These are phyloP conservation scores for Xestia c-nigrum DNA, from an alignment of 2,888 invertebrate genomes.

Conservation along the genomic window DNA sequence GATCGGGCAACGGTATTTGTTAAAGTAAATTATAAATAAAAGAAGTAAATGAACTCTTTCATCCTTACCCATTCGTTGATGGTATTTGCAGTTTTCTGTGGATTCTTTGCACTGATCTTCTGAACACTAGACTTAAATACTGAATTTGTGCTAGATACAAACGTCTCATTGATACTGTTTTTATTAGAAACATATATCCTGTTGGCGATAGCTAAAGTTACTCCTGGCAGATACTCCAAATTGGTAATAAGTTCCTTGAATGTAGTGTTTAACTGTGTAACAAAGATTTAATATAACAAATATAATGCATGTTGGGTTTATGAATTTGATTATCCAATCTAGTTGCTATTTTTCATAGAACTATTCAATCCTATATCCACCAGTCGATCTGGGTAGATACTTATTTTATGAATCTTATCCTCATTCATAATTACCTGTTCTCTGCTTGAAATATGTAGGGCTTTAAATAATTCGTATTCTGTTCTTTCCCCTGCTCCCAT, in stretches of 20 bases:
- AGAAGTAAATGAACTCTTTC: not conserved
- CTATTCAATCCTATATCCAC: not conserved
- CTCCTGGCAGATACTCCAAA: constrained; percentile 76
- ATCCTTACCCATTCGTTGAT: constrained; percentile 75
- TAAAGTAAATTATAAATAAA: not conserved
- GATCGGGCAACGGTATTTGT: too few relatives aligned
- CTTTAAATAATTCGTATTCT: constrained; percentile 67
- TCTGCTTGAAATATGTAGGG: constrained; percentile 65
- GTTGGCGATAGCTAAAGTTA: constrained; percentile 91
- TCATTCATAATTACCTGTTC: constrained; percentile 47
- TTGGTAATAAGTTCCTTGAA: constrained; percentile 60
- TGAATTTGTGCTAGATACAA: constrained; percentile 83
- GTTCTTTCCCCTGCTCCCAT: constrained; percentile 71
- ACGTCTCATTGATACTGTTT: constrained; percentile 84
- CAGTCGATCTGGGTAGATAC: not conserved
- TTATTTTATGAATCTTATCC: not conserved
- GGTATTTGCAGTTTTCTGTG: constrained; percentile 75
- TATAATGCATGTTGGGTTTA: not conserved
- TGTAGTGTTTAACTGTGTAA: constrained; percentile 7
- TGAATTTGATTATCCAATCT: not conserved
- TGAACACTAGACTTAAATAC: constrained; percentile 91
- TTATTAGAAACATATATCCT: constrained; percentile 89
- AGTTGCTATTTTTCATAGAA: not conserved
- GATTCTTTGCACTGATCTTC: constrained; percentile 88
- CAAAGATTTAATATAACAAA: not conserved